These are phyloP conservation scores for Corvus hawaiiensis DNA, from an alignment of 2,113 vertebrate species.

Conservation along the genomic window DNA sequence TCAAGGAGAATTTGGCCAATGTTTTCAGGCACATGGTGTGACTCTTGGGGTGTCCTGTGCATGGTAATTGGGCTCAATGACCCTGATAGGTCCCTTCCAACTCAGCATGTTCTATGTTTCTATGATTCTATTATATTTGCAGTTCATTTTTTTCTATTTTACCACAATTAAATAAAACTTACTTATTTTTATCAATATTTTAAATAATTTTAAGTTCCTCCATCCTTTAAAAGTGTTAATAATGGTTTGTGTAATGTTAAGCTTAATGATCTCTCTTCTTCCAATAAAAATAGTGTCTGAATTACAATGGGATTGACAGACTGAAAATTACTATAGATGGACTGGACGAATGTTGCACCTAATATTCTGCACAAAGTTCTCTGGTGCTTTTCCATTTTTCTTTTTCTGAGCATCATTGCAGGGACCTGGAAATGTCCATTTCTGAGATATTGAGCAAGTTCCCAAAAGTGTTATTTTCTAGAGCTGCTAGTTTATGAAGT, in stretches of 20 bases:
- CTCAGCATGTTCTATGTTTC: not conserved
- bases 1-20: fast-evolving
- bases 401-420: not conserved
- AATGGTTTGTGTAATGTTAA: not conserved
- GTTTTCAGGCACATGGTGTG: fast-evolving
- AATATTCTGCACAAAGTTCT: not conserved
- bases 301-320: not conserved
- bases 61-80: not conserved
- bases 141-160: not conserved
- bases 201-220: not conserved
- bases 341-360: not conserved
- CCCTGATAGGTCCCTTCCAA: not conserved
- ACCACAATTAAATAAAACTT: not conserved
- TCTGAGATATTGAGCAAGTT: not conserved
- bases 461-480: not conserved
- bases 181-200: not conserved
- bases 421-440: not conserved
- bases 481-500: not conserved
- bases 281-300: not conserved
- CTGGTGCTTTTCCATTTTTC: not conserved
- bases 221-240: not conserved
- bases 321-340: not conserved
- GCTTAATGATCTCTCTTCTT: not conserved
- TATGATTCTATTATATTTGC: not conserved
- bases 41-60: not conserved